These are phyloP conservation scores for Hypothenemus hampei DNA, from an alignment of 1,140 invertebrate species.

Conservation along the genomic window DNA sequence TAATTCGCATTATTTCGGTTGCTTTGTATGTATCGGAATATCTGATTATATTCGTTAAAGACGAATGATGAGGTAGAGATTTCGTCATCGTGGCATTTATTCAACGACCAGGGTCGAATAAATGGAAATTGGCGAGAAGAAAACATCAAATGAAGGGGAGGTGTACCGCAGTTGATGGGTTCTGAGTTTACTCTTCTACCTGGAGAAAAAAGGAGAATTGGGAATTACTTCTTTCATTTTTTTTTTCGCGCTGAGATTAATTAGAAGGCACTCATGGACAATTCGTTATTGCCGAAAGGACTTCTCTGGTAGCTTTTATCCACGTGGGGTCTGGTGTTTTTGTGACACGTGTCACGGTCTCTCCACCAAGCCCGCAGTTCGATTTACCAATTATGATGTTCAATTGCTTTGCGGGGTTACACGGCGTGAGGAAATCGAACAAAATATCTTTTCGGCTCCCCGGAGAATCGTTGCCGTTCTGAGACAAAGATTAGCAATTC, in stretches of 20 bases:
- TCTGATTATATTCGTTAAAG: conserved; percentile 37
- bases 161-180: too few species aligned
- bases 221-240: too few species aligned
- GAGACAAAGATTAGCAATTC: conserved; percentile 29
- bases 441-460: conserved; percentile 32
- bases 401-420: conserved; percentile 35
- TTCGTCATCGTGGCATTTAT: neutral
- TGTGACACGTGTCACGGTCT: conserved; percentile 36
- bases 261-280: conserved; percentile 13
- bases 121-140: conserved; percentile 13
- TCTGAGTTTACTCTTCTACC: too few species aligned
- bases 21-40: conserved; percentile 40
- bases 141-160: conserved; percentile 17
- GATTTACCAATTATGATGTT: conserved; percentile 40
- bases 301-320: conserved; percentile 31
- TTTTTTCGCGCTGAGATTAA: conserved; percentile 5
- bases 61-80: neutral
- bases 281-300: conserved; percentile 22
- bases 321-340: conserved; percentile 36
- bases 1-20: conserved; percentile 44
- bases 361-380: conserved; percentile 32
- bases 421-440: conserved; percentile 33
- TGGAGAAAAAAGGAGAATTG: too few species aligned
- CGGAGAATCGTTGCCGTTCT: conserved; percentile 19
- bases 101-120: conserved; percentile 4